Evolutionary conservation across 2,113 vertebrate genomes (phyloP), one percentile per base, ranked within the genome.

Genomic region (Corythornis cristatus): DNA sequence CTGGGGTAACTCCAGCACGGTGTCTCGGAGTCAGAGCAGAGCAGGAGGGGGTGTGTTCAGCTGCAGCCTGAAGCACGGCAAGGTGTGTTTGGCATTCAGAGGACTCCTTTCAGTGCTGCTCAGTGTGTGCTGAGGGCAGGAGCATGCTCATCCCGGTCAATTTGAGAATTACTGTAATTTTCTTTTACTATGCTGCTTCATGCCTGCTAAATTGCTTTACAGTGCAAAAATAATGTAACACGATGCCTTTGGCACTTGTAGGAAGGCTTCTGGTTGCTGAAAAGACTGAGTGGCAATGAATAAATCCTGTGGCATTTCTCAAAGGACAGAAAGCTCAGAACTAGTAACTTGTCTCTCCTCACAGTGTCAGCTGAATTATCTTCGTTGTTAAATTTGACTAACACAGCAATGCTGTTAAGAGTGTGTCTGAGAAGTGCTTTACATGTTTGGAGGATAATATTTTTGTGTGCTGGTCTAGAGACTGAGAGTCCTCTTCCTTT

Each of bases 91-190:
- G 80, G 83, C 97, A 97, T 97, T 89, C 80, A 84, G 84, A 84
- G 78, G 76, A 93, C 86, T 96, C 62, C 92, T 96, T 96, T 94
- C 93, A 94, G 58, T 86, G 89, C 80, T 95, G 84, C 78, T 95
- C 64, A 48, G 53, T 88, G 29, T 90, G 45, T 94, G 90, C 82
- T 95, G 94, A 96, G 93, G 82, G 86, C 82, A 90, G 37, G 70
- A 66, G 46, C 31, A 23, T 2, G 15, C 95, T 96, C 79, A 88
- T 96, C 89, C 77, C 22, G 72, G 91, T 94, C 95, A 96, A 79
- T 97, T 97, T 96, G 95, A 96, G 89, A 92, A 95, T 97, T 93
- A 67, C 83, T 95, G 68, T 93, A 90, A 82, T 96, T 97, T 97
- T 96, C 79, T 95, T 97, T 88, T 94, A 66, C 78, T 94, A 29